A percentile compares a stretch with the other conserved stretches of the same genome.
Conservation (phyloP, 2,113 vertebrate genomes). For the Beaufortia kweichowensis region DNA sequence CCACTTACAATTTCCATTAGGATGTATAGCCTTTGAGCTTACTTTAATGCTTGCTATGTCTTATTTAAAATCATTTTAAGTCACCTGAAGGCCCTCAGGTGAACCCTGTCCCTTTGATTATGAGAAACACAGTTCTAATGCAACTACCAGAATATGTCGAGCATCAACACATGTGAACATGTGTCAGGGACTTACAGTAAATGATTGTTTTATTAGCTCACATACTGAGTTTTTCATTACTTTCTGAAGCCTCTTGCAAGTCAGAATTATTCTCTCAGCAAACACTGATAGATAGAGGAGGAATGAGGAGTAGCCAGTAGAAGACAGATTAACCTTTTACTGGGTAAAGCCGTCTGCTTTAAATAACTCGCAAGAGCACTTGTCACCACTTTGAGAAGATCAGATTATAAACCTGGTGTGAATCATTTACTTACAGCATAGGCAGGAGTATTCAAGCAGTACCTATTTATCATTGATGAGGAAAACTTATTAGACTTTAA, state of each 20-base stretch:
- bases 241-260: constrained; percentile 24
- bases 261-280: constrained; percentile 37
- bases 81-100: too few relatives aligned
- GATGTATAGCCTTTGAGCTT: too few relatives aligned
- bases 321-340: constrained; percentile 32
- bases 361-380: neutral
- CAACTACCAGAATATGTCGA: neutral
- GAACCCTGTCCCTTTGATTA: too few relatives aligned
- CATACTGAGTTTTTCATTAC: neutral
- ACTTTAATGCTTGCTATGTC: too few relatives aligned
- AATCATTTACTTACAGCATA: neutral
- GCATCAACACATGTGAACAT: neutral
- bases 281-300: neutral
- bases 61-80: too few relatives aligned
- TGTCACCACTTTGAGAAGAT: constrained; percentile 12
- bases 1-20: too few relatives aligned
- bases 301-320: neutral
- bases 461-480: neutral
- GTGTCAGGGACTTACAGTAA: neutral
- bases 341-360: neutral
- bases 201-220: constrained; percentile 15
- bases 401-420: neutral
- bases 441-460: neutral
- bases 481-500: too few relatives aligned
- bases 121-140: neutral